phyloP scores from a whole-genome alignment of 2,113 vertebrate species.

The Xiphophorus hellerii region DNA sequence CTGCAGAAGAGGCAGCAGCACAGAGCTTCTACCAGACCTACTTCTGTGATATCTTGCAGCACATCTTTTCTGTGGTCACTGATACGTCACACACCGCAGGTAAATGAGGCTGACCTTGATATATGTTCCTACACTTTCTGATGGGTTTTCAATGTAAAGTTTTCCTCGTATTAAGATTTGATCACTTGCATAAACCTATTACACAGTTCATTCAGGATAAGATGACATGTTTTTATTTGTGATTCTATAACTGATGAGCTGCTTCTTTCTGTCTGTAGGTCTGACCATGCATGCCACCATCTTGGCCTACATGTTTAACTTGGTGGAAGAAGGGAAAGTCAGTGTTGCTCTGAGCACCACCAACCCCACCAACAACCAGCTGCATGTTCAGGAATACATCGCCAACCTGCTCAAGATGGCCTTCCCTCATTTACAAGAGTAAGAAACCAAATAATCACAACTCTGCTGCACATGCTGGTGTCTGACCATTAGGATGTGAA shows the following conservation, averaged over 20 bases:
- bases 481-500: too few relatives aligned
- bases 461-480: neutral
- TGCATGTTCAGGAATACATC: conserved; percentile 97
- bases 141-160: too few relatives aligned
- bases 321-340: conserved; percentile 98
- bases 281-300: conserved; percentile 99
- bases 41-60: conserved; percentile 98
- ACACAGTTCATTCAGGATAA: too few relatives aligned
- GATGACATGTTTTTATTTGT: neutral
- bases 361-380: conserved; percentile 91
- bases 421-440: conserved; percentile 99
- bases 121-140: too few relatives aligned
- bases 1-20: conserved; percentile 92
- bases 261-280: conserved; percentile 75
- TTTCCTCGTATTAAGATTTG: too few relatives aligned
- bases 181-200: too few relatives aligned
- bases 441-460: conserved; percentile 62
- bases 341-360: conserved; percentile 88
- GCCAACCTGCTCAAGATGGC: conserved; percentile 98
- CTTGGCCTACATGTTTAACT: conserved; percentile 99
- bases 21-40: conserved; percentile 99
- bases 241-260: neutral
- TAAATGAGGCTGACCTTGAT: conserved; percentile 41
- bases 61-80: conserved; percentile 98
- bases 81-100: conserved; percentile 98